These are phyloP conservation scores for Xiphophorus hellerii DNA, from an alignment of 2,113 vertebrate species.

Conservation along the genomic window DNA sequence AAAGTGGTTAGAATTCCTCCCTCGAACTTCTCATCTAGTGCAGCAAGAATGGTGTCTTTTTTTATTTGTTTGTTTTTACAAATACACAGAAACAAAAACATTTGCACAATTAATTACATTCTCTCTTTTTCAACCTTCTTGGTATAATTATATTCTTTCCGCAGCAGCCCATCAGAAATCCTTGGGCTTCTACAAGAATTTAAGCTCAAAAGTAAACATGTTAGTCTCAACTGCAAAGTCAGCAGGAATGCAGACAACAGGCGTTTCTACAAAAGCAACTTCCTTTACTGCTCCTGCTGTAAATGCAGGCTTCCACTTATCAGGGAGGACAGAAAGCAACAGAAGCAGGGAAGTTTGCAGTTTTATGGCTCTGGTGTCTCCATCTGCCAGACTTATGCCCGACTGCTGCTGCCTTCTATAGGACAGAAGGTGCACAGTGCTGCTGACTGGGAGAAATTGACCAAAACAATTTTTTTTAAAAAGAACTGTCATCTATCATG, in stretches of 20 bases:
- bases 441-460: conserved; percentile 16
- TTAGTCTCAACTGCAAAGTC: conserved; percentile 27
- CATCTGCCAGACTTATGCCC: conserved; percentile 26
- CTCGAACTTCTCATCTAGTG: no score
- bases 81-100: background rate
- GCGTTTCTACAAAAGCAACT: conserved; percentile 17
- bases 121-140: conserved; percentile 5
- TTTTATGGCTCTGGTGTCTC: conserved; percentile 53
- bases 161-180: background rate
- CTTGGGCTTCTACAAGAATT: conserved; percentile 12
- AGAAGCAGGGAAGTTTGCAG: conserved; percentile 25
- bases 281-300: conserved; percentile 2
- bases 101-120: background rate
- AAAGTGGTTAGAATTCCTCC: conserved; percentile 7
- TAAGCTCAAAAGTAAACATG: conserved; percentile 10
- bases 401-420: conserved; percentile 27
- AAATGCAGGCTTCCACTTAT: conserved; percentile 33
- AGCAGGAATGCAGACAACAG: conserved; percentile 11
- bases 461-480: background rate
- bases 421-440: conserved; percentile 14
- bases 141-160: background rate
- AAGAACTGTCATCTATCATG: background rate
- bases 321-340: conserved; percentile 28
- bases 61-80: background rate
- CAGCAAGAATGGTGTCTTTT: background rate